phyloP scores from a whole-genome alignment of 2,888 invertebrate species.

The Cabera pusaria region DNA sequence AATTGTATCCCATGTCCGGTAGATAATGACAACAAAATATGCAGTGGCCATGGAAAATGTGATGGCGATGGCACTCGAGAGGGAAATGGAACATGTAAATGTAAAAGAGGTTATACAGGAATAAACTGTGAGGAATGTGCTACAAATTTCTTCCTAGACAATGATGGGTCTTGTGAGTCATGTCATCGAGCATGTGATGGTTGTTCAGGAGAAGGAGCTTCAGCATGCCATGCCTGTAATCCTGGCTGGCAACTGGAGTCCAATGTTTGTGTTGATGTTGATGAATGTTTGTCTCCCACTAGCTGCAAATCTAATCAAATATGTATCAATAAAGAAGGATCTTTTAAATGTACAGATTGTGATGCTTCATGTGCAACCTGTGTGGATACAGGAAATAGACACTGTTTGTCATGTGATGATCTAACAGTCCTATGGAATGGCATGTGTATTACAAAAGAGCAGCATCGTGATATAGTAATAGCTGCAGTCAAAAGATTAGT shows the following conservation, averaged over 20 bases:
- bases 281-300: constrained; percentile 88
- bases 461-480: constrained; percentile 47
- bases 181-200: constrained; percentile 92
- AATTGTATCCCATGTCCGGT: constrained; percentile 89
- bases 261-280: constrained; percentile 90
- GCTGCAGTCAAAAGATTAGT: constrained; percentile 45
- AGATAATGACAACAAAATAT: constrained; percentile 83
- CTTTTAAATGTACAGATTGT: constrained; percentile 90
- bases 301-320: constrained; percentile 87
- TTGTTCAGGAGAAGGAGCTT: constrained; percentile 88
- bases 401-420: constrained; percentile 90
- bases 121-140: constrained; percentile 90
- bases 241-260: constrained; percentile 89
- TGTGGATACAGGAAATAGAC: constrained; percentile 91
- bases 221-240: constrained; percentile 78
- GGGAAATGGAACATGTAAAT: constrained; percentile 95
- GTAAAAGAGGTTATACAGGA: constrained; percentile 91
- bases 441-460: constrained; percentile 53
- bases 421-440: constrained; percentile 53
- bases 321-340: constrained; percentile 94
- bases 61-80: constrained; percentile 95
- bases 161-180: constrained; percentile 86
- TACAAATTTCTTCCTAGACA: constrained; percentile 84
- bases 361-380: constrained; percentile 93
- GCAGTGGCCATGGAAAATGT: constrained; percentile 90